Percentiles rank a stretch among this genome's conserved stretches.
phyloP scores from a whole-genome alignment of 2,888 invertebrate species.

The Stenodema calcarata region DNA sequence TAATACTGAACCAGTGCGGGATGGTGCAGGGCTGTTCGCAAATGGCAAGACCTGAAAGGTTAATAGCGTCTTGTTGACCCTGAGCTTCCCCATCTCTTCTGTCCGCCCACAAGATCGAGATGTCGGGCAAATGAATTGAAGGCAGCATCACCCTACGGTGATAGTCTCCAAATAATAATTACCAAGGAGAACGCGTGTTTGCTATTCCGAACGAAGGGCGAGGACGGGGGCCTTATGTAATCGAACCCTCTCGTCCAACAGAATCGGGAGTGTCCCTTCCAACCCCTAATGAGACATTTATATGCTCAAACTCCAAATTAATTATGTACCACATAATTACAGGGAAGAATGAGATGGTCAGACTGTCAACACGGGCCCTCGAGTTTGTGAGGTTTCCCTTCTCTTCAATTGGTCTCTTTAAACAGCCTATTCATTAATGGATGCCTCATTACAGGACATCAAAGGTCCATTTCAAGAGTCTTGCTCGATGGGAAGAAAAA shows the following conservation, averaged over 20 bases:
- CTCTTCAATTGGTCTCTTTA: constrained; percentile 19
- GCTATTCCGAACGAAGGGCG: not conserved
- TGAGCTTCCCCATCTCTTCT: not conserved
- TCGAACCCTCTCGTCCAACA: not conserved
- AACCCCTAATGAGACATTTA: constrained; percentile 52
- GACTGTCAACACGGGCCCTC: constrained; percentile 31
- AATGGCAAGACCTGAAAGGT: not conserved
- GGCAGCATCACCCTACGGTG: not conserved
- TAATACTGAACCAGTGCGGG: not conserved
- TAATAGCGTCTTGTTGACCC: constrained; percentile 26
- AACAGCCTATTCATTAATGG: constrained; percentile 6
- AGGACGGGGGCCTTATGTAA: not conserved
- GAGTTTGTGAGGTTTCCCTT: not conserved
- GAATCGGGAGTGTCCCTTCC: not conserved
- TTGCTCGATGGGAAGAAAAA: not conserved
- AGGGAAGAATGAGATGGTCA: constrained; percentile 46
- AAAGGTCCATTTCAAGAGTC: not conserved
- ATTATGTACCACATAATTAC: constrained; percentile 51
- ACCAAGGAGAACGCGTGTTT: constrained; percentile 43
- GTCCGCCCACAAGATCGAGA: constrained; percentile 4
- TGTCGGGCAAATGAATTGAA: constrained; percentile 26
- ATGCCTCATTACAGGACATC: not conserved
- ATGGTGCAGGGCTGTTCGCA: not conserved
- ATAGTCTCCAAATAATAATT: constrained; percentile 49
- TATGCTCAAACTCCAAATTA: constrained; percentile 53